Evolutionary conservation across 2,888 invertebrate genomes (phyloP).

Genomic region (Cecidostiba fungosa): DNA sequence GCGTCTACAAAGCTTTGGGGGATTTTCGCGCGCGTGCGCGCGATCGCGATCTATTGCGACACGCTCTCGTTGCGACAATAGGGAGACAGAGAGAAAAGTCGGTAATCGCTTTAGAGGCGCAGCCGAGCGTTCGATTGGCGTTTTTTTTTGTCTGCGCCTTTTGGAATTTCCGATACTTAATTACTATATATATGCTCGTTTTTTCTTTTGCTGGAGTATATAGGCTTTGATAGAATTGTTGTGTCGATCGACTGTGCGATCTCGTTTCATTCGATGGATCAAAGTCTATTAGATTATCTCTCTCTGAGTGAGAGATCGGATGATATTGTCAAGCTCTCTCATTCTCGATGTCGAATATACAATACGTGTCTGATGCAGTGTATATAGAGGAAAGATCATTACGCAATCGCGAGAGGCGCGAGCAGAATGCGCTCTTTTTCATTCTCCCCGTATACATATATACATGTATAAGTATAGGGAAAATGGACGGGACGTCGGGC

Average conservation of each 20-base stretch:
- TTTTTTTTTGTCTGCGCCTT: not conserved
- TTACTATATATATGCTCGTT: not conserved
- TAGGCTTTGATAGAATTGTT: not conserved
- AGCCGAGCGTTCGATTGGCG: constrained; percentile 24
- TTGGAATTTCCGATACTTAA: not conserved
- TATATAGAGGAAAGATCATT: not conserved
- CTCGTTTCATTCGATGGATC: not conserved
- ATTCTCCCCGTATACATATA: not conserved
- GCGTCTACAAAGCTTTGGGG: not conserved
- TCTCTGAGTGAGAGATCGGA: not conserved
- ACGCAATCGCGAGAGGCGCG: not conserved
- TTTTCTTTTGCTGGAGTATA: not conserved
- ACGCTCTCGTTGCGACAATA: constrained; percentile 34
- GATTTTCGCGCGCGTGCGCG: not conserved
- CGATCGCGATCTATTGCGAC: not conserved
- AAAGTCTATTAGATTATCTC: not conserved
- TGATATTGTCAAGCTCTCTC: not conserved
- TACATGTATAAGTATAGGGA: not conserved
- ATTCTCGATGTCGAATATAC: not conserved
- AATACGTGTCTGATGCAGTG: not conserved
- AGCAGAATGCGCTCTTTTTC: not conserved
- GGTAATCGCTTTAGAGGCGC: constrained; percentile 42
- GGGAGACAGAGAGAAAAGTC: not conserved
- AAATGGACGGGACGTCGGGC: not conserved
- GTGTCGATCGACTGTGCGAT: not conserved